Percentiles rank a stretch among this genome's conserved stretches.
phyloP scores from a whole-genome alignment of 2,888 invertebrate genomes.

The Falcaria lacertinaria region DNA sequence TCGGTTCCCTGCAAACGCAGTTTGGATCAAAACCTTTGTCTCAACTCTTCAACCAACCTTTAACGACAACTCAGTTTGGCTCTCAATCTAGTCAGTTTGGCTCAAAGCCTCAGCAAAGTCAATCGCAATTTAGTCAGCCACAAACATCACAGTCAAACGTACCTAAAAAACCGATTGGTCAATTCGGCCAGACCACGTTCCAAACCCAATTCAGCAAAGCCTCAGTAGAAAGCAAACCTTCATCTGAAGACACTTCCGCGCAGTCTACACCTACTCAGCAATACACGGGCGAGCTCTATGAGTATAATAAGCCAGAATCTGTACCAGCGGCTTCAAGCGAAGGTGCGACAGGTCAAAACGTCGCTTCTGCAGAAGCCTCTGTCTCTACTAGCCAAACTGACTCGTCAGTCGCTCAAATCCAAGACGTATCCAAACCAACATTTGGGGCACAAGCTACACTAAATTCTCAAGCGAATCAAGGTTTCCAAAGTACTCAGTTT shows the following conservation, averaged over 20 bases:
- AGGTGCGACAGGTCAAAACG: slow-evolving; percentile 2
- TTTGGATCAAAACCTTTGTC: not conserved
- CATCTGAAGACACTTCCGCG: slow-evolving; percentile 4
- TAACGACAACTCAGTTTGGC: not conserved
- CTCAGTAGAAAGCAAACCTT: slow-evolving; percentile 10
- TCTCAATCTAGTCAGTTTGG: not conserved
- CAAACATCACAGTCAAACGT: not conserved
- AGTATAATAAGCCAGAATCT: slow-evolving; percentile 41
- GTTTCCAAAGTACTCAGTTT: slow-evolving; percentile 15
- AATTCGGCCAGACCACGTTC: slow-evolving; percentile 1
- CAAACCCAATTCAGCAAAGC: slow-evolving; percentile 6
- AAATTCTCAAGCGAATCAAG: slow-evolving; percentile 9
- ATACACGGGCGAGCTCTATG: slow-evolving; percentile 41
- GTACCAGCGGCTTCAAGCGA: slow-evolving; percentile 19
- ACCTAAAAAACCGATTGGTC: not conserved
- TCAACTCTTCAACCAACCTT: not conserved
- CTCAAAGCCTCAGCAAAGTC: not conserved
- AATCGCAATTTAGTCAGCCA: not conserved
- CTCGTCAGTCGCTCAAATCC: slow-evolving; percentile 2
- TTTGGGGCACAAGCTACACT: slow-evolving; percentile 9
- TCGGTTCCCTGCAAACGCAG: not conserved
- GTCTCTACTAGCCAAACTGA: slow-evolving; percentile 9
- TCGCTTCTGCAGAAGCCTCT: slow-evolving; percentile 15
- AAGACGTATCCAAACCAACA: slow-evolving; percentile 4
- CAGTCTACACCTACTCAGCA: slow-evolving; percentile 25